A percentile compares a stretch with the other conserved stretches of the same genome.
Evolutionary conservation across 1,140 invertebrate species (phyloP).

Genomic region (Hyposmocoma kahamanoa): DNA sequence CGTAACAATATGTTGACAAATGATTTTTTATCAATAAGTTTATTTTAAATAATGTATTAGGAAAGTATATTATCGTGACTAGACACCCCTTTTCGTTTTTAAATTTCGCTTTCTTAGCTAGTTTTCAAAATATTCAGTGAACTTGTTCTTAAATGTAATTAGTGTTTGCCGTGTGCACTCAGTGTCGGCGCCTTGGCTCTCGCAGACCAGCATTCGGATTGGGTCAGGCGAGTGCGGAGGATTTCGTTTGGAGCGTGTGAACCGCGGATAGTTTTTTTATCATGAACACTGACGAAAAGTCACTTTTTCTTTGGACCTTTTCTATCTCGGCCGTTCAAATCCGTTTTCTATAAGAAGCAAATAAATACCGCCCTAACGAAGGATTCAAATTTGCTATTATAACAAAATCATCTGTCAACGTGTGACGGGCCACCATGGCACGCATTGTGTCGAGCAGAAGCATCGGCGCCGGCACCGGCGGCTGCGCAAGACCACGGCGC

Average conservation of each 20-base stretch:
- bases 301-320: background rate
- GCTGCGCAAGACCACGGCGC: slow-evolving; percentile 37
- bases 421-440: background rate
- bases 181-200: too few relatives aligned
- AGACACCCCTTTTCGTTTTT: too few relatives aligned
- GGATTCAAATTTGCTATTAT: background rate
- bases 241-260: too few relatives aligned
- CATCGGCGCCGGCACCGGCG: slow-evolving; percentile 44
- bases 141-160: too few relatives aligned
- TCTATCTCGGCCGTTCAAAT: background rate
- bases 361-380: background rate
- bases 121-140: background rate
- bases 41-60: background rate
- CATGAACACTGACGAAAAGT: too few relatives aligned
- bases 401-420: background rate
- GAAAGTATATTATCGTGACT: background rate
- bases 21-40: background rate
- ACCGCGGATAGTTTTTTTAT: too few relatives aligned
- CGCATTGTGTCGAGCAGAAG: slow-evolving; percentile 5
- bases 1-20: background rate
- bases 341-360: background rate
- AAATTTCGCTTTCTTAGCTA: background rate
- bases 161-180: too few relatives aligned
- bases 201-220: too few relatives aligned
- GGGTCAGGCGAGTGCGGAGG: too few relatives aligned